Evolutionary conservation across 2,797 vertebrate genomes (phyloP), one percentile per base, ranked within the genome.

Genomic region (Schizopygopsis malacanthus): DNA sequence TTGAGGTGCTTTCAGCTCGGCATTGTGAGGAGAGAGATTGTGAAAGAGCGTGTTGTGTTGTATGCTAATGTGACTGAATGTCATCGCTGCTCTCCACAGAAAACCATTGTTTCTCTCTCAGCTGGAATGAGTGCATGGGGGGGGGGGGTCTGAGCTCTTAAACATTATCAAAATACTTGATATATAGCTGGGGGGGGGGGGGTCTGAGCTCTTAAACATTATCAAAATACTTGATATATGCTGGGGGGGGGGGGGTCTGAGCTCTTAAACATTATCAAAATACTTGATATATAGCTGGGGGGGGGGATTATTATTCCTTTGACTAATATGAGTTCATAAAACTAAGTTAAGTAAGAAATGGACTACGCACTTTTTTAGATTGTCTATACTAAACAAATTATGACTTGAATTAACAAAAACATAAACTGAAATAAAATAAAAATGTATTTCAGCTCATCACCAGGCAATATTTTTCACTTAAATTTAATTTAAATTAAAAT

Each of bases 21-120:
- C 28, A 41, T 56, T 25, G 28, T n/a, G 12, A 89, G 87, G 86
- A 65, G 47, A 4, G 9, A 4, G 50, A 25, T 84, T 79, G 70
- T 92, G 90, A 95, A 92, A 91, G 92, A 85, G 45, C 65, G 90
- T 90, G 89, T 93, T 95, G 92, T 94, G 90, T 88, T 45, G 13
- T 70, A 92, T 94, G 93, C 84, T 91, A 94, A 95, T 93, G 80
- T 69, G 82, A 75, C 85, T 83, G 81, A 79, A 84, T 83, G 86
- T 87, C 87, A 88, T 90, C 79, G 25, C 82, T 61, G 25, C 54
- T 70, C 50, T 43, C 65, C 81, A 85, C 84, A 90, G 82, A 90
- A 85, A 88, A 84, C 89, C 86, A 88, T 92, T 89, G 88, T 87
- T 87, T 84, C 77, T 79, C 83, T 76, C 41, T 43, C 71, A 69